Evolutionary conservation across 2,797 vertebrate species (phyloP).

Genomic region (Tapera naevia): DNA sequence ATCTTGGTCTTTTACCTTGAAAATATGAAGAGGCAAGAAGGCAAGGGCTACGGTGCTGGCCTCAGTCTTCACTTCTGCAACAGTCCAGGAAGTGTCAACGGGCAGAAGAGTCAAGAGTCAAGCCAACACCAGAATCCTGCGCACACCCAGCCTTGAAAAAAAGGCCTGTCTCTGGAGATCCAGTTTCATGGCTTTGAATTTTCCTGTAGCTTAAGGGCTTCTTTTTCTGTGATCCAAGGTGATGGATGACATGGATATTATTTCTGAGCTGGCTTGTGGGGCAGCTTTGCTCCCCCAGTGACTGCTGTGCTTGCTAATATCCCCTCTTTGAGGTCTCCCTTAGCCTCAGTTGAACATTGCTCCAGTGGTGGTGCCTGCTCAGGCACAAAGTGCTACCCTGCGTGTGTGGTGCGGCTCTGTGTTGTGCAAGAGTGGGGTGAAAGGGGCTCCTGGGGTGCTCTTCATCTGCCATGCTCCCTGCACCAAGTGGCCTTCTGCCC

Average conservation of each 20-base stretch:
- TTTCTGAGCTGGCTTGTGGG: not conserved
- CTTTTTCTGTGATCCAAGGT: not conserved
- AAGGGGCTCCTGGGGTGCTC: not conserved
- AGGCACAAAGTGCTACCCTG: not conserved
- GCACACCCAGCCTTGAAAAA: not conserved
- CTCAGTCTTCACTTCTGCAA: not conserved
- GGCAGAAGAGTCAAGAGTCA: not conserved
- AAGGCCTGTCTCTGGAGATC: not conserved
- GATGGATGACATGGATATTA: not conserved
- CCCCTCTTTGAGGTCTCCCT: not conserved
- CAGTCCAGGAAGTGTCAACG: not conserved
- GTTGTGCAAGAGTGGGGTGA: rapidly evolving
- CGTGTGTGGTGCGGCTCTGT: rapidly evolving
- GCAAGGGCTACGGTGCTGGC: not conserved
- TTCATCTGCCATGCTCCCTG: rapidly evolving
- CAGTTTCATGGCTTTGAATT: not conserved
- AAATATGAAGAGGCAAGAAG: not conserved
- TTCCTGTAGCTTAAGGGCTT: not conserved
- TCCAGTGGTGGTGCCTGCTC: not conserved
- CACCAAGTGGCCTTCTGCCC: not conserved
- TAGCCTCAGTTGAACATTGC: not conserved
- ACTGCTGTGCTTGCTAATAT: rapidly evolving
- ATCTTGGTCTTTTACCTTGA: not conserved
- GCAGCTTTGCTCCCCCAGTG: not conserved
- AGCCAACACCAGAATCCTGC: rapidly evolving